A percentile compares a stretch with the other conserved stretches of the same genome.
Conservation (phyloP, 2,797 vertebrate genomes). For the Malacoraja senta region DNA sequence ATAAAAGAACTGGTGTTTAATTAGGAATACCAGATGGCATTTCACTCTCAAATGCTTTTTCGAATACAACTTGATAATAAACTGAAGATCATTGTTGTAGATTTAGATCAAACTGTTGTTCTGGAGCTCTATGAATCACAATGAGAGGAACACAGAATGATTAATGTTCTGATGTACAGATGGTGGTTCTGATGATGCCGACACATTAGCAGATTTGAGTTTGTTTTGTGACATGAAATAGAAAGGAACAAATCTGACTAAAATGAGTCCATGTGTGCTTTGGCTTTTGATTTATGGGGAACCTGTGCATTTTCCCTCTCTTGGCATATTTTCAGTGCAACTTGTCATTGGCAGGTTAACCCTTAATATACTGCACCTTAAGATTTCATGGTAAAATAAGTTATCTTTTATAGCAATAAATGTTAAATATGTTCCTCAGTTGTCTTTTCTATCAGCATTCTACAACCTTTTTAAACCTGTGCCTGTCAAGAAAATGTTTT, state of each 20-base stretch:
- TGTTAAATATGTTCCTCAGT: background rate
- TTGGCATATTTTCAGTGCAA: background rate
- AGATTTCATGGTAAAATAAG: background rate
- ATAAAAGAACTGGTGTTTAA: background rate
- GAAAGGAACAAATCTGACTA: background rate
- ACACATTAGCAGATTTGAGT: background rate
- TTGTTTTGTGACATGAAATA: background rate
- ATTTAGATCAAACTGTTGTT: background rate
- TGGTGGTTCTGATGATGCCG: background rate
- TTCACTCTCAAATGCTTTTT: background rate
- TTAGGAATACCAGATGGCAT: conserved; percentile 22
- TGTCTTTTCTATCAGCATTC: background rate
- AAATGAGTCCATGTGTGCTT: background rate
- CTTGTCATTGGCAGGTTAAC: background rate
- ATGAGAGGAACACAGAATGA: background rate
- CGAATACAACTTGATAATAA: background rate
- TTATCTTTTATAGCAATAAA: background rate
- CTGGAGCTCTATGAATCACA: background rate
- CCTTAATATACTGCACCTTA: background rate
- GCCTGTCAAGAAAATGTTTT: background rate
- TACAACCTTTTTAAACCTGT: background rate
- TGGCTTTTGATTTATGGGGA: background rate
- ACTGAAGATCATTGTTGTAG: background rate
- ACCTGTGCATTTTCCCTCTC: too few relatives aligned
- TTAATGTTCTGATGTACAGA: background rate